Evolutionary conservation across 2,113 vertebrate genomes (phyloP).

Genomic region (Fregetta grallaria): DNA sequence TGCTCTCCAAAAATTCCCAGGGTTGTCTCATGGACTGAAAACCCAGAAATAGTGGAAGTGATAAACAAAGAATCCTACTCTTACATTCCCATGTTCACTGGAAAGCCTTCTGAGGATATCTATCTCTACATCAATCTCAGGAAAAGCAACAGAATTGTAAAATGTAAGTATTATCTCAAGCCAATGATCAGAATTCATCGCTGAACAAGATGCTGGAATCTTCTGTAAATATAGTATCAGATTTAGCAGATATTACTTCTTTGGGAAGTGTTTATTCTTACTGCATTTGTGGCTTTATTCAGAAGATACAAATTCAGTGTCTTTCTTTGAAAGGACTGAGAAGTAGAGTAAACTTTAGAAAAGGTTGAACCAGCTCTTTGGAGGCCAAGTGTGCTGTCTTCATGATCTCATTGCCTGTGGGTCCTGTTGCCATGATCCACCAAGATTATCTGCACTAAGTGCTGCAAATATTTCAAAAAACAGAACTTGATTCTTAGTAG

Average conservation of each 20-base stretch:
- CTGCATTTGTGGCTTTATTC: background rate
- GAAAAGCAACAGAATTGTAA: background rate
- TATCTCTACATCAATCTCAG: background rate
- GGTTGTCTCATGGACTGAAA: background rate
- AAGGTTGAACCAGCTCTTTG: background rate
- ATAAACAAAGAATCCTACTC: background rate
- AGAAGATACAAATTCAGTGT: background rate
- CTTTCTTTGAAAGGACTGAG: background rate
- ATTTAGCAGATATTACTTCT: background rate
- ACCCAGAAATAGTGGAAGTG: background rate
- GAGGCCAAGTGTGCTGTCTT: rapidly evolving
- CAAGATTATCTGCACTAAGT: background rate
- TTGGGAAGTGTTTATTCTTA: background rate
- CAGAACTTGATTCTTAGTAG: background rate
- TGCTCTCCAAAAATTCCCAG: background rate
- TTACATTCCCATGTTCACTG: background rate
- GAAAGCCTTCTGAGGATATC: background rate
- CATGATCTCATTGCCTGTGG: background rate
- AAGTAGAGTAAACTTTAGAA: background rate
- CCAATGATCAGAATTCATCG: background rate
- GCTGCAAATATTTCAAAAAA: background rate
- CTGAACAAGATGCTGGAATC: background rate
- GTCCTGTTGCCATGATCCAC: background rate
- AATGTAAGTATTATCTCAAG: background rate
- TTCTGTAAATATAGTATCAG: background rate